These are phyloP conservation scores for Philotrypesis tridentata DNA, from an alignment of 1,140 invertebrate genomes.

Conservation along the genomic window DNA sequence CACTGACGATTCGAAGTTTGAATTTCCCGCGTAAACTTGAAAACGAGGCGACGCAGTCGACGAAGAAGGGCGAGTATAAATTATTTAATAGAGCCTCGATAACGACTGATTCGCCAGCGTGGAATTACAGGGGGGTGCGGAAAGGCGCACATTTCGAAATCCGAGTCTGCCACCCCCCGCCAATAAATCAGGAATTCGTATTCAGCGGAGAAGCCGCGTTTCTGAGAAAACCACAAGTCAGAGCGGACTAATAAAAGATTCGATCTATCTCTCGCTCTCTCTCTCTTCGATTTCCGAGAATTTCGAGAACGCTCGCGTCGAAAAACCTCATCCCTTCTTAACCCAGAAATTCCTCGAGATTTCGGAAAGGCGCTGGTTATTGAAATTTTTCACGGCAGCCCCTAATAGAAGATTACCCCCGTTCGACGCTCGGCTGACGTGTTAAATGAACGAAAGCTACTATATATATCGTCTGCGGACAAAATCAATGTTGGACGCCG, in stretches of 20 bases:
- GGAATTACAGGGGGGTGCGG: not conserved
- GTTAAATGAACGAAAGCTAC: too few species aligned
- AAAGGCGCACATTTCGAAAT: not conserved
- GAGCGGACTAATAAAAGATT: conserved; percentile 38
- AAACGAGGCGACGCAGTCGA: too few species aligned
- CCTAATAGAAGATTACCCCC: too few species aligned
- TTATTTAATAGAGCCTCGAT: not conserved
- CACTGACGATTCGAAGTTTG: too few species aligned
- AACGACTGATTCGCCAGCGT: not conserved
- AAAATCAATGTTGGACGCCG: too few species aligned
- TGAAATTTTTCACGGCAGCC: not conserved
- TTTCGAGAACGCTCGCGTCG: not conserved
- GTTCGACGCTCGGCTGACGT: too few species aligned
- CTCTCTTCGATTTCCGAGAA: too few species aligned
- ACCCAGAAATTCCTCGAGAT: not conserved
- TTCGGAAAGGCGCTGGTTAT: not conserved
- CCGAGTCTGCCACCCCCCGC: not conserved
- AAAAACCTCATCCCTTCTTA: not conserved
- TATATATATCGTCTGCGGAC: too few species aligned
- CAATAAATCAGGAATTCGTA: conserved; percentile 33
- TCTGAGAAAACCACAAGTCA: conserved; percentile 1
- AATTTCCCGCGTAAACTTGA: too few species aligned
- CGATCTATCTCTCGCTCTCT: not conserved
- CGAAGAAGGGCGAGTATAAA: not conserved
- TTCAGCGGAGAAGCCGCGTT: not conserved